phyloP scores from a whole-genome alignment of 2,888 invertebrate species.

The Lasioglossum lativentre region DNA sequence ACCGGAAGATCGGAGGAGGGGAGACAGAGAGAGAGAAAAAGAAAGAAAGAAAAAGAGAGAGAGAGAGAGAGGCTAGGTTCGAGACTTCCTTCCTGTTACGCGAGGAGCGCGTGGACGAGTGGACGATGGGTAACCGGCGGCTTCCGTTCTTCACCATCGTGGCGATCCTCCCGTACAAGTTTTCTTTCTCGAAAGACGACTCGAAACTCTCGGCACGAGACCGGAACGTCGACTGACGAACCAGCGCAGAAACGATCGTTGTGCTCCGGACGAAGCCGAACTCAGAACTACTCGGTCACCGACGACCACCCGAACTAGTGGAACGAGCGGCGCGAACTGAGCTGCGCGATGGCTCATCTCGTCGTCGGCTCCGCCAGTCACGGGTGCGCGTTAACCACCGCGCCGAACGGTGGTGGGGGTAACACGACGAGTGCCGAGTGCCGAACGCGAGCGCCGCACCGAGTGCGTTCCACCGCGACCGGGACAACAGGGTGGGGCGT shows the following conservation, averaged over 20 bases:
- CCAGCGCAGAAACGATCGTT: neutral
- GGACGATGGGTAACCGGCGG: neutral
- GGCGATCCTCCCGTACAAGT: neutral
- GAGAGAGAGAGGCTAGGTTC: constrained; percentile 24
- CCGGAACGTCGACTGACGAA: constrained; percentile 3
- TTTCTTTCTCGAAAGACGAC: constrained; percentile 1
- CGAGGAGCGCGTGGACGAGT: constrained; percentile 5
- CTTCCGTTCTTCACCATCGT: constrained; percentile 17
- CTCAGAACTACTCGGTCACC: constrained; percentile 22
- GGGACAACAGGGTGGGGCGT: constrained; percentile 32
- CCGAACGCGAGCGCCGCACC: neutral
- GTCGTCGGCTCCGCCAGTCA: constrained; percentile 62
- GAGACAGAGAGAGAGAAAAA: constrained; percentile 12
- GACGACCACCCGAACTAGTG: constrained; percentile 65
- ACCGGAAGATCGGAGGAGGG: constrained; percentile 27
- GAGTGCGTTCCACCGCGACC: constrained; percentile 30
- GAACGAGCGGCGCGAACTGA: constrained; percentile 80
- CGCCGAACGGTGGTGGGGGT: constrained; percentile 35
- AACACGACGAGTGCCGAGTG: neutral
- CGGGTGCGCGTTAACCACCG: constrained; percentile 55
- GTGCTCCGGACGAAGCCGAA: constrained; percentile 27
- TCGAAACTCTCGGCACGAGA: constrained; percentile 21
- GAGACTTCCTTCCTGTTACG: constrained; percentile 53
- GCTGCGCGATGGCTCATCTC: constrained; percentile 70
- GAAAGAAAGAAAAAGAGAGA: neutral